A percentile compares a stretch with the other conserved stretches of the same genome.
Conservation (phyloP, 2,888 invertebrate genomes). For the Agriopis leucophaearia region DNA sequence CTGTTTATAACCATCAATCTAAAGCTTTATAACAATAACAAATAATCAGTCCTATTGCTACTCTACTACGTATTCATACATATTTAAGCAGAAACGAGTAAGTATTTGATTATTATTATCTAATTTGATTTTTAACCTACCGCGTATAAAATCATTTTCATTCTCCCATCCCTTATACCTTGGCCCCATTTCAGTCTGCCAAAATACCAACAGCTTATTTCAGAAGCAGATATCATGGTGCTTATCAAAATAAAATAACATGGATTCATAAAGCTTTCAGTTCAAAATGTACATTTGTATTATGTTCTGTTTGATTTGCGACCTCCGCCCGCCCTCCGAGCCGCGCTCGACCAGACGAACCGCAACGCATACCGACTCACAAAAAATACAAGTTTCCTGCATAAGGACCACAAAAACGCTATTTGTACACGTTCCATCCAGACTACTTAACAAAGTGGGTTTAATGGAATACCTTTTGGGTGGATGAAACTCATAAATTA, state of each 20-base stretch:
- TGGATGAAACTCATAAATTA: slow-evolving; percentile 25
- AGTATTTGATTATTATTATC: too few species aligned
- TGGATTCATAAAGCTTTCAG: slow-evolving; percentile 47
- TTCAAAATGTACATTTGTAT: slow-evolving; percentile 54
- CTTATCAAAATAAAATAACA: slow-evolving; percentile 40
- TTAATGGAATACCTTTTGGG: slow-evolving; percentile 34
- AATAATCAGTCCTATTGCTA: too few species aligned
- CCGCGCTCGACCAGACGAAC: slow-evolving; percentile 34
- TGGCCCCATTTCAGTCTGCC: slow-evolving; percentile 1
- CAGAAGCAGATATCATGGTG: slow-evolving; percentile 16
- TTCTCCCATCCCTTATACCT: too few species aligned
- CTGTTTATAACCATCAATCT: too few species aligned
- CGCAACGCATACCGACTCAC: slow-evolving; percentile 27
- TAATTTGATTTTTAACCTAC: too few species aligned
- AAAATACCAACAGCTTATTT: slow-evolving; percentile 25
- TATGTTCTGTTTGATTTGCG: slow-evolving; percentile 57
- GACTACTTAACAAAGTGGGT: slow-evolving; percentile 35
- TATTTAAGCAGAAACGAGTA: too few species aligned
- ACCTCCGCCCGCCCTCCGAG: slow-evolving; percentile 36
- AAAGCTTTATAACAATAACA: too few species aligned
- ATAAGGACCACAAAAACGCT: slow-evolving; percentile 42
- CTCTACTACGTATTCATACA: too few species aligned
- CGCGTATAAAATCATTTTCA: background rate
- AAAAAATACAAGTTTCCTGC: slow-evolving; percentile 42
- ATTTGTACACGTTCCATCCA: slow-evolving; percentile 32